A percentile compares a stretch with the other conserved stretches of the same genome.
phyloP scores from a whole-genome alignment of 2,113 vertebrate genomes.

The Cheirogaleus medius region DNA sequence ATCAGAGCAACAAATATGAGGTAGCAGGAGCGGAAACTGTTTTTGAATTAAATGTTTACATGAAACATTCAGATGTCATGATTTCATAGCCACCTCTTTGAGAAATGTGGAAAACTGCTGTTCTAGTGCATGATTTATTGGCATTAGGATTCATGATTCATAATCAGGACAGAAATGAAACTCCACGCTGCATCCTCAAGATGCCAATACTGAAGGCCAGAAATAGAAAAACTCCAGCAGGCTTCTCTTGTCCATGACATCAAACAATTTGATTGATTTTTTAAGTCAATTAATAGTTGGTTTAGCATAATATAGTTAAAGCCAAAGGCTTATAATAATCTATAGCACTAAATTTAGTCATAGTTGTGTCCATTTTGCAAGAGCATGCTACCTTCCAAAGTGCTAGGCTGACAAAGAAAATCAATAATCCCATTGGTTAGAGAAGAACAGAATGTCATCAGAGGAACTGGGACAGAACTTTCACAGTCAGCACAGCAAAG shows the following conservation, averaged over 20 bases:
- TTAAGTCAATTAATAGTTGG: conserved; percentile 6
- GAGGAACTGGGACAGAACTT: neutral
- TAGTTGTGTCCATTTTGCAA: neutral
- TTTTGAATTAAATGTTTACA: neutral
- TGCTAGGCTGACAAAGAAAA: conserved; percentile 6
- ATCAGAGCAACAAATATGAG: neutral
- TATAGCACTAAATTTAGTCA: neutral
- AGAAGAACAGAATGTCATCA: neutral
- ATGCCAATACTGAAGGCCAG: neutral
- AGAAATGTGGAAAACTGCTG: neutral
- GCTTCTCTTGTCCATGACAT: neutral
- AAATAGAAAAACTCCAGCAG: neutral
- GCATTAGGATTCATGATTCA: neutral
- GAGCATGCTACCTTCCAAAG: too few relatives aligned
- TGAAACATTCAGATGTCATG: neutral
- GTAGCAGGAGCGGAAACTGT: too few relatives aligned
- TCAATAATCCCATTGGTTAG: neutral
- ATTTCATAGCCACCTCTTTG: neutral
- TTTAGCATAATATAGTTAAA: neutral
- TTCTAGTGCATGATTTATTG: neutral
- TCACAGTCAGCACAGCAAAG: neutral
- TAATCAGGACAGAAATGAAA: neutral
- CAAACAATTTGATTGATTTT: neutral
- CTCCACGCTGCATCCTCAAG: rapidly evolving
- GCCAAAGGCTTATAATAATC: neutral